Conservation (phyloP, 2,113 vertebrate genomes). For the Cyanocitta stelleri region DNA sequence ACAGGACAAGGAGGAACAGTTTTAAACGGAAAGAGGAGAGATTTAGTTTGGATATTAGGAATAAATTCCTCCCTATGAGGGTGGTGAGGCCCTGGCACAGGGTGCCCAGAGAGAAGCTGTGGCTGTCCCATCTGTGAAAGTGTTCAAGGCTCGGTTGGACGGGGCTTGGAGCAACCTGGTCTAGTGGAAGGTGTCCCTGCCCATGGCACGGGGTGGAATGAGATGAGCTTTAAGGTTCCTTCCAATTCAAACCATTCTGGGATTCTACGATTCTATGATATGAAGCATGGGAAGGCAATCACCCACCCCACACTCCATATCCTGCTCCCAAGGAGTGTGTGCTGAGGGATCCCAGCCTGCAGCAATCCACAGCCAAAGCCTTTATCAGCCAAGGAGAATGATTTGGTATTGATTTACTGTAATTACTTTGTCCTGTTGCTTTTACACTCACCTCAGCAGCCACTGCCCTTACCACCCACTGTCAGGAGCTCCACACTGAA, state of each 20-base stretch:
- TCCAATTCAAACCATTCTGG: neutral
- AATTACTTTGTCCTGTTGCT: neutral
- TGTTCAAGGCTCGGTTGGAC: neutral
- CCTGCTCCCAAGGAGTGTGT: neutral
- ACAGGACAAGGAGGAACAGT: neutral
- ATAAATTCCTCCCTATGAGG: neutral
- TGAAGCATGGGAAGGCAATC: neutral
- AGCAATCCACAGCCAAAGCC: neutral
- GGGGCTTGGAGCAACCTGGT: neutral
- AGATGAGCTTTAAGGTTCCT: neutral
- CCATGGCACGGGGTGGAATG: neutral
- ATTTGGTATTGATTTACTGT: neutral
- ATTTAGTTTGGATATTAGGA: neutral
- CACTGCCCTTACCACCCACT: neutral
- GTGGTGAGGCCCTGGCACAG: neutral
- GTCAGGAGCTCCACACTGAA: neutral
- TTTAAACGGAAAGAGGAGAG: neutral
- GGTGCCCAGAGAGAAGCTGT: neutral
- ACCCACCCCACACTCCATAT: neutral
- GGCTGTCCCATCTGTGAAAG: neutral
- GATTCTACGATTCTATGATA: neutral
- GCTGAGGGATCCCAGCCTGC: neutral
- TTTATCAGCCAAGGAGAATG: neutral
- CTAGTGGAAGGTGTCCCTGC: neutral
- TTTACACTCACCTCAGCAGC: neutral